Evolutionary conservation across 2,888 invertebrate species (phyloP).

Genomic region (Lepas anatifera): DNA sequence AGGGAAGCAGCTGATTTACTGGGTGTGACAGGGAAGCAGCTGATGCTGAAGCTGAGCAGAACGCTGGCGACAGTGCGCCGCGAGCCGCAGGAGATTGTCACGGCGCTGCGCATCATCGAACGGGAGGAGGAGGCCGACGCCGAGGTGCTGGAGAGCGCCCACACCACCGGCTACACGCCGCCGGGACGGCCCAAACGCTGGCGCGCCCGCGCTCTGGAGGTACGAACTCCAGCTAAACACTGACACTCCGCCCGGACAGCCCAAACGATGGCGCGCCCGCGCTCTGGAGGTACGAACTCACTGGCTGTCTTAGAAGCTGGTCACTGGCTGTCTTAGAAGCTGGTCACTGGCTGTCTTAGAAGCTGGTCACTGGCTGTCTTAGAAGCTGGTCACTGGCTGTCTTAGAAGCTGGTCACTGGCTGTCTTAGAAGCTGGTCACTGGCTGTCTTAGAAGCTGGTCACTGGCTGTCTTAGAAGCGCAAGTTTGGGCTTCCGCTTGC

Average conservation of each 20-base stretch:
- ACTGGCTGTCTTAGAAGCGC: no score
- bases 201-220: constrained; percentile 65
- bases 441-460: no score
- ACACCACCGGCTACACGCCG: constrained; percentile 76
- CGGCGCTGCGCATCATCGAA: constrained; percentile 89
- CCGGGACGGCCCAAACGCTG: constrained; percentile 88
- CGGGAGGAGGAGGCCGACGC: constrained; percentile 91
- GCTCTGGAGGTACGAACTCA: constrained; percentile 53
- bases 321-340: no score
- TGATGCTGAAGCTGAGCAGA: constrained; percentile 74
- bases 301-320: no score
- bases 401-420: no score
- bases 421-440: no score
- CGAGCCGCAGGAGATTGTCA: constrained; percentile 89
- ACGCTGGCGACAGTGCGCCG: constrained; percentile 88
- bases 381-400: no score
- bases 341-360: no score
- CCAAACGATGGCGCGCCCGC: constrained; percentile 79
- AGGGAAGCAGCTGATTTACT: constrained; percentile 69
- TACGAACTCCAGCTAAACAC: no score
- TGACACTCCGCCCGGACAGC: constrained; percentile 87
- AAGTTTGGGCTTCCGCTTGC: no score
- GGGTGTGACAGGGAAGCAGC: constrained; percentile 56
- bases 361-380: no score
- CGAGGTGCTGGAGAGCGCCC: constrained; percentile 49